phyloP scores from a whole-genome alignment of 2,888 invertebrate species.

The Scaptomyza polygonia region DNA sequence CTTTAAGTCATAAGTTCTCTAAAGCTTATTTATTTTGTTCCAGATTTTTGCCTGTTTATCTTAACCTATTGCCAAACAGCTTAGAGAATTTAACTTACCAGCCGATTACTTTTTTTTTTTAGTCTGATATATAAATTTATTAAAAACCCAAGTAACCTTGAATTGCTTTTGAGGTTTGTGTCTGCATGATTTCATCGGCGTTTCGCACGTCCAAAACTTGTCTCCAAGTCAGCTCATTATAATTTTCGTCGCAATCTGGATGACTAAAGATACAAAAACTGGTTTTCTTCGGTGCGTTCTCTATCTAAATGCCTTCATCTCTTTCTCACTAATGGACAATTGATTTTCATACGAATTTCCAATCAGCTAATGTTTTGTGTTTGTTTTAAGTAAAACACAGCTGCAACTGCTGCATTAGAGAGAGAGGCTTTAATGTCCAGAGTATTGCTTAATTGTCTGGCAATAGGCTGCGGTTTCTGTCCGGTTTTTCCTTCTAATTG shows the following conservation, averaged over 20 bases:
- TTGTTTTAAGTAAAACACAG: conserved; percentile 21
- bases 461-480: conserved; percentile 24
- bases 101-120: conserved; percentile 29
- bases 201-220: conserved; percentile 53
- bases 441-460: conserved; percentile 48
- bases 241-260: conserved; percentile 69
- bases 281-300: conserved; percentile 42
- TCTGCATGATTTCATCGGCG: conserved; percentile 71
- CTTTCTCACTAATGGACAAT: conserved; percentile 3
- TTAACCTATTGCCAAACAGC: conserved; percentile 62
- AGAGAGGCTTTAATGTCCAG: conserved; percentile 2
- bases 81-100: conserved; percentile 31
- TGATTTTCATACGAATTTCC: conserved; percentile 53
- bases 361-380: conserved; percentile 7
- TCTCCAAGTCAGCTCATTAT: conserved; percentile 63
- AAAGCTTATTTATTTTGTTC: no score
- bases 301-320: neutral
- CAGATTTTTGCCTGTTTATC: no score
- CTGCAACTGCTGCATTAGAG: conserved; percentile 19
- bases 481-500: conserved; percentile 43
- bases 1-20: no score
- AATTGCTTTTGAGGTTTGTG: conserved; percentile 48
- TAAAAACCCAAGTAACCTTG: conserved; percentile 53
- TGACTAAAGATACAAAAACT: conserved; percentile 64
- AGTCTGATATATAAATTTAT: conserved; percentile 37